Percentiles rank a stretch among this genome's conserved stretches.
phyloP scores from a whole-genome alignment of 1,140 invertebrate species.

The Hycleus phaleratus region DNA sequence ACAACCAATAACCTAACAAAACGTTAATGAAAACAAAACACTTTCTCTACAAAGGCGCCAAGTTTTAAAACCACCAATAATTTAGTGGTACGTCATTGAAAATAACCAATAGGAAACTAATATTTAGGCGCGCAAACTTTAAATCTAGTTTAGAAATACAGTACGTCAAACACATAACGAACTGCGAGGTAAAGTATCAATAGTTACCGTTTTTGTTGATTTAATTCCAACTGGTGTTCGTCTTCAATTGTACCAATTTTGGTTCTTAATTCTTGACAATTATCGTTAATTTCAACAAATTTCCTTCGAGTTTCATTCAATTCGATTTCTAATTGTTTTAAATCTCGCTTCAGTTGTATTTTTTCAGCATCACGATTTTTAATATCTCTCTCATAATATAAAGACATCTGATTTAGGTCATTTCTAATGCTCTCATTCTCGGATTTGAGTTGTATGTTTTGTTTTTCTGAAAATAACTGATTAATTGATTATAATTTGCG shows the following conservation, averaged over 20 bases:
- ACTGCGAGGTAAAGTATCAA: not conserved
- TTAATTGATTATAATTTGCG: not conserved
- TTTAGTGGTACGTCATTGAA: too few species aligned
- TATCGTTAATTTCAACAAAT: slow-evolving; percentile 14
- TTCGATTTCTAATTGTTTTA: slow-evolving; percentile 30
- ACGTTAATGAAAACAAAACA: too few species aligned
- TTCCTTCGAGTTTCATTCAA: slow-evolving; percentile 23
- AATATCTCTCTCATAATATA: slow-evolving; percentile 36
- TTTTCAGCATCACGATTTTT: slow-evolving; percentile 38
- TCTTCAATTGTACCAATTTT: slow-evolving; percentile 24
- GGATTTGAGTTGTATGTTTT: slow-evolving; percentile 36
- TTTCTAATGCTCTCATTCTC: slow-evolving; percentile 38
- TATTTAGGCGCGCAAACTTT: too few species aligned
- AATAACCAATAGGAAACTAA: too few species aligned
- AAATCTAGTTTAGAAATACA: too few species aligned
- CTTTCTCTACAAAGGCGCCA: too few species aligned
- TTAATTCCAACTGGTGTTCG: slow-evolving; percentile 20
- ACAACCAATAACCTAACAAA: too few species aligned
- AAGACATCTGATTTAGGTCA: slow-evolving; percentile 38
- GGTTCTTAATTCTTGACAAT: slow-evolving; percentile 20
- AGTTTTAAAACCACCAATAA: too few species aligned
- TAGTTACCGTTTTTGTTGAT: slow-evolving; percentile 15
- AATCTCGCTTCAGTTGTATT: slow-evolving; percentile 30
- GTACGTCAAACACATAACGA: not conserved
- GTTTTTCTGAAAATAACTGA: slow-evolving; percentile 36